These are phyloP conservation scores for Ditylenchus dipsaci DNA, from an alignment of 1,140 invertebrate genomes.

Conservation along the genomic window DNA sequence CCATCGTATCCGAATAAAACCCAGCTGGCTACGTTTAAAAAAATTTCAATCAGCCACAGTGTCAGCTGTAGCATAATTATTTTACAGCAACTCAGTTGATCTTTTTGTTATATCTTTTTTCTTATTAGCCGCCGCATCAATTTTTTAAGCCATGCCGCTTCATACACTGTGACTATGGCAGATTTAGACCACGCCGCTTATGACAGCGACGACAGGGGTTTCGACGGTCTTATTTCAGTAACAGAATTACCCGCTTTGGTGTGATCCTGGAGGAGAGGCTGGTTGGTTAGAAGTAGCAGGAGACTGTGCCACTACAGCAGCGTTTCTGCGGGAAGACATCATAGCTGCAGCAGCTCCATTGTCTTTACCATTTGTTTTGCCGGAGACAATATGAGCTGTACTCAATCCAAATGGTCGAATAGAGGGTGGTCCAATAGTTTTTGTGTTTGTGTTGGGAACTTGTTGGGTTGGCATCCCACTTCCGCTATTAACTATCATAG, in stretches of 20 bases:
- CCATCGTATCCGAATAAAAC: too few species aligned
- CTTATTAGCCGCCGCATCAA: too few species aligned
- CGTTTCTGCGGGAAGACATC: not conserved
- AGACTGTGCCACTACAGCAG: not conserved
- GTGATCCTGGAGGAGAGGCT: not conserved
- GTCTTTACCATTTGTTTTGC: conserved; percentile 8
- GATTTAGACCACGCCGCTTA: too few species aligned
- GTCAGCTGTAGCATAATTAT: too few species aligned
- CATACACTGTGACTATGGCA: too few species aligned
- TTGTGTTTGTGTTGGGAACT: not conserved
- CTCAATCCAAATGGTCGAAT: conserved; percentile 28
- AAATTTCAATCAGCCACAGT: too few species aligned
- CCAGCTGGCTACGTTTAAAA: too few species aligned
- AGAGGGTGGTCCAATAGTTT: conserved; percentile 20
- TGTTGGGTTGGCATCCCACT: not conserved
- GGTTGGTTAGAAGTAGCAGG: not conserved
- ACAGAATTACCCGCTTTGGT: not conserved
- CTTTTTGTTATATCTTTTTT: too few species aligned
- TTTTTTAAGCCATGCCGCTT: too few species aligned
- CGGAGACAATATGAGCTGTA: conserved; percentile 23
- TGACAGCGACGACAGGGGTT: too few species aligned
- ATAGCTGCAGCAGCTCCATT: not conserved
- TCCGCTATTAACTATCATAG: conserved; percentile 5
- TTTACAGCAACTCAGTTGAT: too few species aligned
- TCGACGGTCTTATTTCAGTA: too few species aligned